Evolutionary conservation across 2,113 vertebrate genomes (phyloP), one percentile per base, ranked within the genome.

Genomic region (Psilopogon haemacephalus): DNA sequence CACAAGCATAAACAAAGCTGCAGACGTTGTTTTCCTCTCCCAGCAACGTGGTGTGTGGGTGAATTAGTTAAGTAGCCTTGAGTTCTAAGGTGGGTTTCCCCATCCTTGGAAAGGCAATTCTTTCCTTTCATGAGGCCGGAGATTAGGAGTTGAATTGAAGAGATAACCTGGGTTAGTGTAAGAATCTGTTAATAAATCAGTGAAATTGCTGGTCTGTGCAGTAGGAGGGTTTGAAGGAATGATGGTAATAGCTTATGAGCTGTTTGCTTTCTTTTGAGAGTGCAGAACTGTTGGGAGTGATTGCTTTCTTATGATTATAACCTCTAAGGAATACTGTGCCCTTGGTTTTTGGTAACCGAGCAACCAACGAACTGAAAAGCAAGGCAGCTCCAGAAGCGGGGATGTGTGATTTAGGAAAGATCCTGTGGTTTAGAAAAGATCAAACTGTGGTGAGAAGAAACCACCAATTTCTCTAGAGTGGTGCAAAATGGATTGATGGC

Each of bases 1-100:
- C 14, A 60, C 13, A 86, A 88, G 87, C 69, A 76, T 93, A 94
- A 97, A 96, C 92, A 97, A 97, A 97, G 94, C 92, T 95, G 86
- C 74, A 97, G 92, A 95, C 52, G 5, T 46, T 92, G 78, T 91
- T 95, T 94, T 83, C 60, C 59, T 93, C 84, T 78, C 80, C 76
- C 80, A 85, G 46, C 85, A 84, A 73, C 6, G 21, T 75, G 73
- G 81, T 87, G 87, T 95, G 50, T 91, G 93, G 96, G 91, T 94
- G 88, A 95, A 89, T 93, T 95, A 88, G 81, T 55, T 56, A 85
- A 91, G 82, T 55, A 82, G 67, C 92, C 55, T 84, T 79, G 69
- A 30, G 28, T 95, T 95, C 86, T 93, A 16, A 16, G 58, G 2
- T 91, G 56, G 48, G 48, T 86, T 94, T 96, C 37, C 55, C 54